Evolutionary conservation across 2,113 vertebrate genomes (phyloP), one percentile per base, ranked within the genome.

Genomic region (Scomber colias): DNA sequence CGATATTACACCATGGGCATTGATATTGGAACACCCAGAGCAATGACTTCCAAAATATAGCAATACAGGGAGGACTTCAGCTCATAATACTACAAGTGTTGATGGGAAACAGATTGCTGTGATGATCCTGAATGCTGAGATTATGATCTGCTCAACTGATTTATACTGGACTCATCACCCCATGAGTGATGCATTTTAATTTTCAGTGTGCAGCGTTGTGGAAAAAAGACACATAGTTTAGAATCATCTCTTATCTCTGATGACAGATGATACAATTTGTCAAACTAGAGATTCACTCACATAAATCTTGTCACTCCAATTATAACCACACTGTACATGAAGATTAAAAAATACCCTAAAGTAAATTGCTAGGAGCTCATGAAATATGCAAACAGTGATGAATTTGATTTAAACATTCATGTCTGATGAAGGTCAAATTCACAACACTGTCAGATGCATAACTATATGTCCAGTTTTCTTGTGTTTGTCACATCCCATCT

Each of bases 141-240:
- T 61, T 63, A 60, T 63, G 75, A 83, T 81, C 57, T 82, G 49
- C 59, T 79, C 21, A 62, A 57, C 54, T 84, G 87, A 83, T 78
- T 81, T 68, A 81, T 69, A 54, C 12, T 57, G 60, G 0, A 56
- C 77, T 66, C 71, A 79, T 81, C 73, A 57, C 71, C 21, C 19
- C 35, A 56, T 40, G 68, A 86, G 55, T 68, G 60, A 87, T 79
- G 77, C 74, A 51, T 45, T 86, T 69, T 80, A 53, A 86, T 80
- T 88, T 84, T 70, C 73, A 27, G 16, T 63, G 67, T 74, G 75
- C 75, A 79, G 50, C 2, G 17, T 74, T 13, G 15, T 72, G 65
- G 57, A 84, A 78, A 77, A 81, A 77, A 49, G 72, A 71, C 74
- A 71, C 70, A 56, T 24, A 31, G 75, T 79, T 79, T 30, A 67